Evolutionary conservation across 2,888 invertebrate species (phyloP).

Genomic region (Scelioninae gen. 1): DNA sequence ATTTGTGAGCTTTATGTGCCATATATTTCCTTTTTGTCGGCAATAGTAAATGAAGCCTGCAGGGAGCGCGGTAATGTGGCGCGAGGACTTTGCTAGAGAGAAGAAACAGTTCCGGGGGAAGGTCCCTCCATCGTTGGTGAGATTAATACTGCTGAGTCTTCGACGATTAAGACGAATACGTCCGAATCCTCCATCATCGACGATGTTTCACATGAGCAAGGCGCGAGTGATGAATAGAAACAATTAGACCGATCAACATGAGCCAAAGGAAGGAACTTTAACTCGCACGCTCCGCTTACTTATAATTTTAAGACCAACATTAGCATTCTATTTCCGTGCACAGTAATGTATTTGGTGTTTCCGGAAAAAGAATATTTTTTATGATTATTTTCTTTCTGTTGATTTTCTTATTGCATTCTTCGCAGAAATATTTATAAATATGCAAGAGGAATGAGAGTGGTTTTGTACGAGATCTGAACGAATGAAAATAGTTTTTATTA

Average conservation of each 20-base stretch:
- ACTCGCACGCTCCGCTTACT: constrained; percentile 15
- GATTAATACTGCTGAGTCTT: constrained; percentile 53
- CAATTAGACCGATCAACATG: constrained; percentile 46
- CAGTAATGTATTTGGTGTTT: constrained; percentile 21
- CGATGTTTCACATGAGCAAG: constrained; percentile 7
- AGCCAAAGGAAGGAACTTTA: constrained; percentile 28
- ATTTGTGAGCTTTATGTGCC: constrained; percentile 55
- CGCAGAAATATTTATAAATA: background rate
- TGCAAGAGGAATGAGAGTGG: no score
- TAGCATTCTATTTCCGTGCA: constrained; percentile 44
- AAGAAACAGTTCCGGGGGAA: constrained; percentile 45
- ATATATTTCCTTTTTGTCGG: constrained; percentile 69
- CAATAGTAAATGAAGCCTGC: constrained; percentile 66
- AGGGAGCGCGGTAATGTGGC: constrained; percentile 59
- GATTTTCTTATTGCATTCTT: background rate
- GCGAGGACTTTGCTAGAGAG: constrained; percentile 31
- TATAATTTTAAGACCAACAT: constrained; percentile 46
- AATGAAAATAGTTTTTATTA: no score
- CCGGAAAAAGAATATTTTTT: constrained; percentile 22
- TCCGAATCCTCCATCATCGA: constrained; percentile 59
- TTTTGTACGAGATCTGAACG: no score
- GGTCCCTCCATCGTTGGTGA: constrained; percentile 46
- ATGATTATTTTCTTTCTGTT: background rate
- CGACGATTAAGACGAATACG: constrained; percentile 63
- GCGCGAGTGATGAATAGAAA: constrained; percentile 53